These are phyloP conservation scores for Scrobipalpa costella DNA, from an alignment of 2,888 invertebrate species.

Conservation along the genomic window DNA sequence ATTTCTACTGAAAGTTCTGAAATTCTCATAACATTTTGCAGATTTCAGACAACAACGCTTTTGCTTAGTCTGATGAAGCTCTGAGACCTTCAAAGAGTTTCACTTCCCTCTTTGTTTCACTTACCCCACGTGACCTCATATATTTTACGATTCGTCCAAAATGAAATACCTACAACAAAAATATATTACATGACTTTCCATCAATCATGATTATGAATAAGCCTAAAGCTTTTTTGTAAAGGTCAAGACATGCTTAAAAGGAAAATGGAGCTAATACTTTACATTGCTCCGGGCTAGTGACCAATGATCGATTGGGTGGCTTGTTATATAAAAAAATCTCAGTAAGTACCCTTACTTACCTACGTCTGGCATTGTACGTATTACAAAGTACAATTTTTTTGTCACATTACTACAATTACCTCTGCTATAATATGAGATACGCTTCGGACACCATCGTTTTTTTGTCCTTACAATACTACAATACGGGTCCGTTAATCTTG, in stretches of 20 bases:
- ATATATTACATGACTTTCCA: neutral
- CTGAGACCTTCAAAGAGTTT: no score
- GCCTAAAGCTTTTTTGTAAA: neutral
- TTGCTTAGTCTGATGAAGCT: no score
- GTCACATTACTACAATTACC: neutral
- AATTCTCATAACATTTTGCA: no score
- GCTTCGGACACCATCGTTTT: conserved; percentile 44
- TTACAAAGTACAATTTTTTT: neutral
- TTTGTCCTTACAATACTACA: conserved; percentile 41
- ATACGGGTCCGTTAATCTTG: no score
- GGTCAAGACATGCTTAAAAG: neutral
- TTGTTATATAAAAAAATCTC: neutral
- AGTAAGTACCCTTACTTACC: neutral
- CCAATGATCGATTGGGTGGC: conserved; percentile 11
- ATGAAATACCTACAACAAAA: neutral
- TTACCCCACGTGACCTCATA: no score
- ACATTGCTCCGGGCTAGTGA: neutral
- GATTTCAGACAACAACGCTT: no score
- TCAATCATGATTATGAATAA: conserved; percentile 7
- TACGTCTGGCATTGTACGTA: neutral
- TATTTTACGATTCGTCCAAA: neutral
- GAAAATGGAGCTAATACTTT: neutral
- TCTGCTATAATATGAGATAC: conserved; percentile 47
- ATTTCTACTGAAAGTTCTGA: no score
- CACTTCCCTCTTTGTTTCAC: no score